Conservation (phyloP, 1,140 invertebrate species). For the Pseudobourletiella spinata region DNA sequence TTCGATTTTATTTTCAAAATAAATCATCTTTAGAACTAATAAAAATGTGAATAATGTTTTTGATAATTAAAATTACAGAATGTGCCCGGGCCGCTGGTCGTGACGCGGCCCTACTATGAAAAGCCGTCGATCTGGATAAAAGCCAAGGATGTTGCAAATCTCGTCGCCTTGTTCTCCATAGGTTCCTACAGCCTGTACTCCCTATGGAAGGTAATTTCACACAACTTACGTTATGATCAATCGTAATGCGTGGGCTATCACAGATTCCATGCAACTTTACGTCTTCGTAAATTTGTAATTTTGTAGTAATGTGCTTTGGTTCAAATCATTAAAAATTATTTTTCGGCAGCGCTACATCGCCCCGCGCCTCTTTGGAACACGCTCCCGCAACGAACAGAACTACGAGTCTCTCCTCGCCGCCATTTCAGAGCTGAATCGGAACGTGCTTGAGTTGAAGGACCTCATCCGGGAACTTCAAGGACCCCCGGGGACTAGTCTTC, state of each 20-base stretch:
- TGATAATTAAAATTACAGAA: too few species aligned
- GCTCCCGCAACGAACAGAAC: conserved; percentile 27
- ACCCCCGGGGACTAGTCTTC: not conserved
- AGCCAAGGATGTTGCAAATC: conserved; percentile 34
- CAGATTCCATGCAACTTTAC: too few species aligned
- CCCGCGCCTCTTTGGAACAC: conserved; percentile 28
- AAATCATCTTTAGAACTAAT: too few species aligned
- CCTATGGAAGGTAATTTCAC: conserved; percentile 29
- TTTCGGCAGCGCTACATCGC: conserved; percentile 26
- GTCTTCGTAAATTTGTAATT: too few species aligned
- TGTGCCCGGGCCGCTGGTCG: not conserved
- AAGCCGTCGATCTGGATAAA: conserved; percentile 28
- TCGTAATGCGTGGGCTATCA: not conserved
- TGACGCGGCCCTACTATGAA: not conserved
- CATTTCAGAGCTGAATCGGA: conserved; percentile 27
- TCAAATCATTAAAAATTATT: too few species aligned
- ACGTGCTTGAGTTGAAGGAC: conserved; percentile 26
- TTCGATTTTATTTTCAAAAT: not conserved
- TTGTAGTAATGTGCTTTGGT: too few species aligned
- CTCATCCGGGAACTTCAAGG: conserved; percentile 14
- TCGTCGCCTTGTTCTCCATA: conserved; percentile 33
- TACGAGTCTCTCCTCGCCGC: conserved; percentile 21
- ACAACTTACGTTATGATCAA: not conserved
- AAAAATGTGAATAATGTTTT: too few species aligned
- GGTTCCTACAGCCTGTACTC: conserved; percentile 34